phyloP scores from a whole-genome alignment of 2,888 invertebrate species.

The Trichopoda pennipes region DNA sequence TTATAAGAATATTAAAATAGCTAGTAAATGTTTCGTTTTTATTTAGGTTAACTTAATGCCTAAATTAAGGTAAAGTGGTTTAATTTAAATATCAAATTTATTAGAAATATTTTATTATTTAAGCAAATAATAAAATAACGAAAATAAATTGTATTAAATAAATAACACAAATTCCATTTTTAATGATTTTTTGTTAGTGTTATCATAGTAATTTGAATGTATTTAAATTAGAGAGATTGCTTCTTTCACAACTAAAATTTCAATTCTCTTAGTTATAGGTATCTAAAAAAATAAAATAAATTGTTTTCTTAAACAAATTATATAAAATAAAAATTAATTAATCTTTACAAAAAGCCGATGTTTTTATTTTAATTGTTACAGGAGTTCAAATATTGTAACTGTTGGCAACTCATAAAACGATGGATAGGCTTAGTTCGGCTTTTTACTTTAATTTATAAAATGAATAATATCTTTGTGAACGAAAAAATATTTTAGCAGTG shows the following conservation, averaged over 20 bases:
- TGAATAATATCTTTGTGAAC: too few relatives aligned
- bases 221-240: conserved; percentile 33
- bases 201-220: conserved; percentile 38
- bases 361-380: too few relatives aligned
- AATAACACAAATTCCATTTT: conserved; percentile 55
- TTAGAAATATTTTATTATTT: conserved; percentile 18
- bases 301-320: conserved; percentile 14
- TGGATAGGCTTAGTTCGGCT: too few relatives aligned
- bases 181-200: conserved; percentile 40
- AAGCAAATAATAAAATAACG: conserved; percentile 15
- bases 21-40: conserved; percentile 65
- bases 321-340: conserved; percentile 31
- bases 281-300: not conserved
- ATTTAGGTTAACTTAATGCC: conserved; percentile 57
- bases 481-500: too few relatives aligned
- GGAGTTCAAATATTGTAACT: too few relatives aligned
- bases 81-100: conserved; percentile 49
- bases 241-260: conserved; percentile 43
- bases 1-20: conserved; percentile 61
- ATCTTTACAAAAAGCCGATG: not conserved
- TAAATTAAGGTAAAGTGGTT: conserved; percentile 52
- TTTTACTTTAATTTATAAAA: too few relatives aligned
- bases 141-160: conserved; percentile 19
- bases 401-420: too few relatives aligned
- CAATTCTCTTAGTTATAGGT: conserved; percentile 19